Base-by-base conservation (phyloP, 2,797 vertebrate species). In the Anolis apletophallus region DNA sequence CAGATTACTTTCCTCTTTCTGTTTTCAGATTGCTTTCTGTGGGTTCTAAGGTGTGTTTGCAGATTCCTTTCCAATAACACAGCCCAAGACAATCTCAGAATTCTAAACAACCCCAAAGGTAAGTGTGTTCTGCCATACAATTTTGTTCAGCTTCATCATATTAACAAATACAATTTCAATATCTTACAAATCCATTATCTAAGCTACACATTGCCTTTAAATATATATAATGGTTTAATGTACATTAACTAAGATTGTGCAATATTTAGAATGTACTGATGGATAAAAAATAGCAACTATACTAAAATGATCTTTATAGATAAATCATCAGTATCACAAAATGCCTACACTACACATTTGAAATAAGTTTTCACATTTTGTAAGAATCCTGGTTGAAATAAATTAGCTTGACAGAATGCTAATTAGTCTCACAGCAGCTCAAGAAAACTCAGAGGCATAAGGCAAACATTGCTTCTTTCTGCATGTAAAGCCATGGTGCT, bases 251-350 rank as follows among this genome's bases (percentile, higher is more conserved):
- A 17, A 75, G 32, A 81, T 32, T 17, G 76, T 84, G 54, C 76
- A 87, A 84, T 50, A 75, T 75, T 84, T 84, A 75, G 55, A 74
- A 40, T 23, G 29, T 54, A 64, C 32, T 67, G 19, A 84, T 84
- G 57, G 29, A 32, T 64, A 52, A 52, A 75, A 84, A 52, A n/a
- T 23, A 72, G 54, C 54, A 73, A 34, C 50, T 72, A 40, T 5
- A 57, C 23, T 40, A 72, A 73, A 57, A 59, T 8, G 19, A 73
- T 26, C 21, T 57, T 68, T 68, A 82, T 9, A 36, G 80, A 23
- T 68, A 14, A 21, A 59, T 23, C 6, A 59, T 59, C 19, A 9
- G 0, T 46, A 50, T 50, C 61, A 19, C 8, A 19, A 69, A n/a
- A 34, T 17, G 19, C 3, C 16, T 46, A n/a, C 16, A n/a, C 21